A percentile compares a stretch with the other conserved stretches of the same genome.
Conservation (phyloP, 2,888 invertebrate genomes). For the Acronicta leporina region DNA sequence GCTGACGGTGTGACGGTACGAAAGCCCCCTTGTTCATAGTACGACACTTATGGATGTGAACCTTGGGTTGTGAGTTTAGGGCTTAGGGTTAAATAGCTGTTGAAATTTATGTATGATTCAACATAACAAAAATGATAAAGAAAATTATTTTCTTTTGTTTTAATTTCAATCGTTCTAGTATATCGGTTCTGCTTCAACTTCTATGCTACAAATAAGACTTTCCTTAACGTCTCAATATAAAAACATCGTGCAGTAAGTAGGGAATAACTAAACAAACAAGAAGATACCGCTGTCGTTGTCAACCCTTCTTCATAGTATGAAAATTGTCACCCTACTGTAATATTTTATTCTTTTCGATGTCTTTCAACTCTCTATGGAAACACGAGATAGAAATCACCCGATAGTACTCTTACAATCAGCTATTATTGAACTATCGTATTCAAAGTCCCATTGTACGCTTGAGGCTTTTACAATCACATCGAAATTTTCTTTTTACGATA, state of each 20-base stretch:
- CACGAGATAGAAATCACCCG: conserved; percentile 42
- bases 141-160: no score
- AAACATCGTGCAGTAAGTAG: neutral
- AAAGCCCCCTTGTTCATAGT: conserved; percentile 80
- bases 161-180: no score
- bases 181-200: no score
- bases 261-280: no score
- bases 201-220: no score
- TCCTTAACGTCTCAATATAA: neutral
- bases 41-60: conserved; percentile 56
- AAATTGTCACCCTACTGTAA: conserved; percentile 26
- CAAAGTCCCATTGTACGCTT: conserved; percentile 39
- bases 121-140: no score
- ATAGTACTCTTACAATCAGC: conserved; percentile 40
- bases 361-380: conserved; percentile 44
- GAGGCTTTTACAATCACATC: conserved; percentile 34
- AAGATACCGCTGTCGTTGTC: no score
- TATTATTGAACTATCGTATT: conserved; percentile 54
- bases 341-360: conserved; percentile 23
- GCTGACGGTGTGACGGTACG: conserved; percentile 81
- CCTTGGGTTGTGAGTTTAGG: conserved; percentile 41
- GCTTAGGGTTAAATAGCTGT: conserved; percentile 40
- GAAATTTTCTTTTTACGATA: conserved; percentile 33
- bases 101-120: neutral
- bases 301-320: conserved; percentile 11